These are phyloP conservation scores for Listronotus oregonensis DNA, from an alignment of 1,140 invertebrate species.

Conservation along the genomic window DNA sequence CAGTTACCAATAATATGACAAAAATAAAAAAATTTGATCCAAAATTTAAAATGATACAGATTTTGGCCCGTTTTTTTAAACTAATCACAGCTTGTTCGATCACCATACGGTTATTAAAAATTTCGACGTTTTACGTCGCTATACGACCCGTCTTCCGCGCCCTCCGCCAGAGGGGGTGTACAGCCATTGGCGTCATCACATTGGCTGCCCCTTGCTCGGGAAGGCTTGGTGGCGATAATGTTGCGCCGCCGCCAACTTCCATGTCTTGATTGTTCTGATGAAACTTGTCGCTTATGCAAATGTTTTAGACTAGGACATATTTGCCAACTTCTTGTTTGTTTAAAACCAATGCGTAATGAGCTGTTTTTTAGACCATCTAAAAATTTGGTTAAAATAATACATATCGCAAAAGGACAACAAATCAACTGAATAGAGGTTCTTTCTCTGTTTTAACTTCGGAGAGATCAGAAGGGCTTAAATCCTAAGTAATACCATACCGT, in stretches of 20 bases:
- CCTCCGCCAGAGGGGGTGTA: constrained; percentile 6
- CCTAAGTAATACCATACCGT: no score
- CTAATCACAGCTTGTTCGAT: constrained; percentile 18
- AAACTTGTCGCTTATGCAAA: not conserved
- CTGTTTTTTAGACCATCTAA: no score
- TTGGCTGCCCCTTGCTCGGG: not conserved
- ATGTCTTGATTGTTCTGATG: constrained; percentile 5
- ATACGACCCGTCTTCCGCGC: constrained; percentile 19
- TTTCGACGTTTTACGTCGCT: constrained; percentile 14
- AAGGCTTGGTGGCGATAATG: constrained; percentile 2
- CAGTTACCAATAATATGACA: no score
- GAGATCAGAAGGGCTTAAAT: no score
- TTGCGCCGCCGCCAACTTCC: constrained; percentile 12
- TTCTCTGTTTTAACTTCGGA: no score
- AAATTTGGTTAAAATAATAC: no score
- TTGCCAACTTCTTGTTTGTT: not conserved
- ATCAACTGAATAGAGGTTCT: no score
- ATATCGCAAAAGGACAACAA: no score
- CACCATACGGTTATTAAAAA: constrained; percentile 31
- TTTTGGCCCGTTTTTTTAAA: constrained; percentile 6
- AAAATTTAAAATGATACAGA: no score
- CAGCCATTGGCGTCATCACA: constrained; percentile 10
- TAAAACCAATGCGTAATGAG: no score
- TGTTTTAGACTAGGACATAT: constrained; percentile 6
- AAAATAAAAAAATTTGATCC: no score